Evolutionary conservation across 2,113 vertebrate species (phyloP), one percentile per base, ranked within the genome.

Genomic region (Callochromis pleurospilus): DNA sequence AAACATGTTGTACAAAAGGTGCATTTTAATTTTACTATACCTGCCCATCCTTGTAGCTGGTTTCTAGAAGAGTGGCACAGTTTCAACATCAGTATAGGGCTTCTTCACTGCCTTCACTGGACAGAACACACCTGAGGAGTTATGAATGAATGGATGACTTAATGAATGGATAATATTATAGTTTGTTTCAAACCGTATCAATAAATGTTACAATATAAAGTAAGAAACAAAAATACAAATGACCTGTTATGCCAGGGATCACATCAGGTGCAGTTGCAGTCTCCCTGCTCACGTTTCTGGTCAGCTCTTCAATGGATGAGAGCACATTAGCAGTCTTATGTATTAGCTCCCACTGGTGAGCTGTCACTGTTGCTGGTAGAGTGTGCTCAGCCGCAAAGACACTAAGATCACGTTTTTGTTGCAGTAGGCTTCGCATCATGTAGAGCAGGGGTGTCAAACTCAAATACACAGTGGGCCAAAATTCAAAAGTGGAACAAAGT

Each of bases 261-360:
- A 0, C 47, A 49, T 49, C 15, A 49, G 47, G 2, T 49, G 4
- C 47, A 49, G 47, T 49, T 49, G 7, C 15, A 49, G 47, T 49
- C 7, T 49, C 0, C 0, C 47, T 49, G 47, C 0, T 49, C 15
- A 49, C 0, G 47, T 49, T 2, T 8, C 15, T 49, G 47, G 15
- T 49, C 4, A 49, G 47, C 15, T 49, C 47, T 49, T 17, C 47
- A 49, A 49, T 49, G 47, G 47, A 4, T 4, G 15, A 17, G 47
- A 49, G 15, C 15, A 49, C 47, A 49, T 49, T 0, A 49, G 15
- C 47, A 8, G 47, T 17, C 7, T 49, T 49, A 1, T 49, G 2
- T 4, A 17, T 17, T 0, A 17, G 7, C 2, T 49, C 4, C 15
- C 47, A 49, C 47, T 49, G 0, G 47, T 17, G 47, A 49, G 7